Percentiles rank a stretch among this genome's conserved stretches.
These are phyloP conservation scores for Danaus plexippus DNA, from an alignment of 1,140 invertebrate genomes.

Conservation along the genomic window DNA sequence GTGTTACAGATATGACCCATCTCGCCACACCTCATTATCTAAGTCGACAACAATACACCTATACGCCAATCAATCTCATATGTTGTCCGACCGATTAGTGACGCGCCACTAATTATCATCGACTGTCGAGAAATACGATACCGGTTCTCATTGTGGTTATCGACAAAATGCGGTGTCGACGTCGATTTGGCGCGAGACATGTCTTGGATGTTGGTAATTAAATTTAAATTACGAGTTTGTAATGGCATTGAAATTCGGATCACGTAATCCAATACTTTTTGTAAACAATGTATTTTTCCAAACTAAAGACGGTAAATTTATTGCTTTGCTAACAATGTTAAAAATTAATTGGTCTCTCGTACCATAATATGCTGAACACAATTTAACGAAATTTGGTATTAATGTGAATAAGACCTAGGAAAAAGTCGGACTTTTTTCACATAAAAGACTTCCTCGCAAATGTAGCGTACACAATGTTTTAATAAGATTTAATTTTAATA, in stretches of 20 bases:
- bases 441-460: no score
- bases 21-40: conserved; percentile 27
- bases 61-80: conserved; percentile 37
- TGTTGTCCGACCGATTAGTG: conserved; percentile 31
- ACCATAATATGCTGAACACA: no score
- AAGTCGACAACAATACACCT: conserved; percentile 21
- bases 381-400: no score
- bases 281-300: no score
- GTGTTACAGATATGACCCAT: conserved; percentile 20
- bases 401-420: no score
- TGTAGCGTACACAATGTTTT: no score
- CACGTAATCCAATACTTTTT: no score
- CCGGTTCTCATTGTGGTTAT: conserved; percentile 24
- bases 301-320: no score
- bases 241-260: conserved; percentile 6
- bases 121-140: conserved; percentile 28
- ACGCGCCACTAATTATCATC: conserved; percentile 28
- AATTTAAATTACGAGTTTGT: conserved; percentile 20
- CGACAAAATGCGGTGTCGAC: conserved; percentile 30
- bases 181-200: conserved; percentile 22
- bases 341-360: no score
- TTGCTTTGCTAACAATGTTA: no score
- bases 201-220: conserved; percentile 24
- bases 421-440: no score
- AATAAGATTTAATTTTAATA: no score